Percentiles rank a stretch among this genome's conserved stretches.
These are phyloP conservation scores for Castor canadensis DNA, from an alignment of 2,113 vertebrate species.

Conservation along the genomic window DNA sequence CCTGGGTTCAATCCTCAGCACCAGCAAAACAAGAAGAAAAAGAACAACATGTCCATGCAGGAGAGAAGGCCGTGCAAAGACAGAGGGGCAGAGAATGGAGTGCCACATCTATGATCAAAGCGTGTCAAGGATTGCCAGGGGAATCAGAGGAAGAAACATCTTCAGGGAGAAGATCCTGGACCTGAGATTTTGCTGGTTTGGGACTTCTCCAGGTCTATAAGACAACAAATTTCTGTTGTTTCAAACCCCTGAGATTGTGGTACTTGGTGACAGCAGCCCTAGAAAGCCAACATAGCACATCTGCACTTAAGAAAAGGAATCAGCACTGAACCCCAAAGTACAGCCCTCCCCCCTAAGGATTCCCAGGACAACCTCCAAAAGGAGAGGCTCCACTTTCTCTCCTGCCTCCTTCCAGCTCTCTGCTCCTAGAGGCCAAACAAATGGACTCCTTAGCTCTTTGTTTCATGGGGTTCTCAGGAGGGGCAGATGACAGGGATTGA, in stretches of 20 bases:
- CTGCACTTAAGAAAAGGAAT: not conserved
- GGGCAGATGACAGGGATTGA: not conserved
- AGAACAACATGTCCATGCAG: not conserved
- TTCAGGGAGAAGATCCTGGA: not conserved
- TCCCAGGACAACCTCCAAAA: not conserved
- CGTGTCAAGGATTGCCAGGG: not conserved
- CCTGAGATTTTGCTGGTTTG: not conserved
- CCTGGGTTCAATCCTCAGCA: not conserved
- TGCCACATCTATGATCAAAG: fast-evolving
- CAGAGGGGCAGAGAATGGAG: not conserved
- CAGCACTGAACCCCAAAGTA: not conserved
- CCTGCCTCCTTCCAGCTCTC: not conserved
- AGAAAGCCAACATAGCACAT: not conserved
- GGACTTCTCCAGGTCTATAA: not conserved
- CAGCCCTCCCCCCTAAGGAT: not conserved
- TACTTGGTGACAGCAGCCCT: not conserved
- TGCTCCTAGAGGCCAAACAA: not conserved
- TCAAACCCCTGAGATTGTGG: not conserved
- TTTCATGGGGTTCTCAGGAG: not conserved
- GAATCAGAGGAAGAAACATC: not conserved
- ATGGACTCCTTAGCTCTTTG: not conserved
- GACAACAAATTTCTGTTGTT: not conserved
- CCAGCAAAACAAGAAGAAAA: no score
- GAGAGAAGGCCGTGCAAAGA: not conserved
- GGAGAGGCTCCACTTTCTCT: not conserved